Evolutionary conservation across 64 coral and sea anemone species (phyloP).

Genomic region (Trachythela sp.): DNA sequence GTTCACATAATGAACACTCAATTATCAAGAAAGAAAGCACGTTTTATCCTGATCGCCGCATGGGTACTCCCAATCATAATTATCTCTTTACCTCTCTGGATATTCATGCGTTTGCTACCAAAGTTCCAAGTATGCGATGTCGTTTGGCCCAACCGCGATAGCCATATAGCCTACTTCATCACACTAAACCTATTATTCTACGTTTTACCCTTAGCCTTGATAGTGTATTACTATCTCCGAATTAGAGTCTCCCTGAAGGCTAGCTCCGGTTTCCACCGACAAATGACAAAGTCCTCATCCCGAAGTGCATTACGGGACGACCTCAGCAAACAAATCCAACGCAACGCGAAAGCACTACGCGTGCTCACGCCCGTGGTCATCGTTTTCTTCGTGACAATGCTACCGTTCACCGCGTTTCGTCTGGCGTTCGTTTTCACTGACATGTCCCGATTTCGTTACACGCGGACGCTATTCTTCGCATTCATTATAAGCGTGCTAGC

Average conservation of each 20-base stretch:
- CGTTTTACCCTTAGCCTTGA: background rate
- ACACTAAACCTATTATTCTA: background rate
- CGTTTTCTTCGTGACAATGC: slow-evolving; percentile 20
- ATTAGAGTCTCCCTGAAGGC: background rate
- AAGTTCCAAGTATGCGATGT: slow-evolving; percentile 10
- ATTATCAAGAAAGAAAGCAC: background rate
- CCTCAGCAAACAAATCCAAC: background rate
- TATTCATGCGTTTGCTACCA: background rate
- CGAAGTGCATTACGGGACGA: background rate
- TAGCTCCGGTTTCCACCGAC: background rate
- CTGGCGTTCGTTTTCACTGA: background rate
- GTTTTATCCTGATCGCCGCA: background rate
- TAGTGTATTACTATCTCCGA: background rate
- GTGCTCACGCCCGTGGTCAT: slow-evolving; percentile 8
- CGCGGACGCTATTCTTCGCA: background rate
- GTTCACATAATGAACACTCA: slow-evolving; percentile 17
- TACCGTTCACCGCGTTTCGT: background rate
- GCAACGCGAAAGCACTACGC: background rate
- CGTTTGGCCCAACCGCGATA: background rate
- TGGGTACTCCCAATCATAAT: background rate
- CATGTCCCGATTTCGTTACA: background rate
- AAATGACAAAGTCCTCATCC: background rate
- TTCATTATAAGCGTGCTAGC: background rate
- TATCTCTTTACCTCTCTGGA: background rate
- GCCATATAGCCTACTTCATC: background rate